Percentiles rank a stretch among this genome's conserved stretches.
Conservation (phyloP, 1,140 invertebrate genomes). For the Grapholita molesta region DNA sequence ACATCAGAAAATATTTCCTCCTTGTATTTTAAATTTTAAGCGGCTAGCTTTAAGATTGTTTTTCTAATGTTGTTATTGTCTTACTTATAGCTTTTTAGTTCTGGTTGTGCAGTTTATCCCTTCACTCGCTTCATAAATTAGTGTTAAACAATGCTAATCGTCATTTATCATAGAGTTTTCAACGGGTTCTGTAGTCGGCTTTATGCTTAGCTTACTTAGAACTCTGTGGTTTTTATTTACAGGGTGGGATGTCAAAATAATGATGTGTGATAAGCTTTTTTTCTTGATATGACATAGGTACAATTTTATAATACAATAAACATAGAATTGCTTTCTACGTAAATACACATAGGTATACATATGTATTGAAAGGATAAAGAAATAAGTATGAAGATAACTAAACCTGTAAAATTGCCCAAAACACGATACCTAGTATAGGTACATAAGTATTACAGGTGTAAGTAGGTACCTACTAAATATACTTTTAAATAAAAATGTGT, state of each 20-base stretch:
- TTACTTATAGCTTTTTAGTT: neutral
- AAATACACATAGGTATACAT: no score
- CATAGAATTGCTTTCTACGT: no score
- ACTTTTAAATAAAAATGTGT: no score
- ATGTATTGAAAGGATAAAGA: no score
- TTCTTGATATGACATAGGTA: no score
- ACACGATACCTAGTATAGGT: no score
- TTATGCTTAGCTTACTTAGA: neutral
- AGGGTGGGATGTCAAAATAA: neutral
- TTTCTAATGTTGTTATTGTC: neutral
- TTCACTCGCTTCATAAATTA: neutral
- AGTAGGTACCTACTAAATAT: no score
- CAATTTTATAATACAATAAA: no score
- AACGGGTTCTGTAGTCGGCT: neutral
- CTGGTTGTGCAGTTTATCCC: neutral
- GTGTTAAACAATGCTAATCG: slow-evolving; percentile 4
- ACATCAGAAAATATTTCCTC: neutral
- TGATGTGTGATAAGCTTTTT: no score
- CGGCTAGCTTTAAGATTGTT: neutral
- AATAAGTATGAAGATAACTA: no score
- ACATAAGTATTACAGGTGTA: no score
- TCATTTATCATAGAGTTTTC: neutral
- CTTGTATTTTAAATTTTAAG: neutral
- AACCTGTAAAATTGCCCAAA: no score
- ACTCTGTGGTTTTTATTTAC: neutral